Base-by-base conservation (phyloP, 2,888 invertebrate genomes). In the Aelia acuminata region DNA sequence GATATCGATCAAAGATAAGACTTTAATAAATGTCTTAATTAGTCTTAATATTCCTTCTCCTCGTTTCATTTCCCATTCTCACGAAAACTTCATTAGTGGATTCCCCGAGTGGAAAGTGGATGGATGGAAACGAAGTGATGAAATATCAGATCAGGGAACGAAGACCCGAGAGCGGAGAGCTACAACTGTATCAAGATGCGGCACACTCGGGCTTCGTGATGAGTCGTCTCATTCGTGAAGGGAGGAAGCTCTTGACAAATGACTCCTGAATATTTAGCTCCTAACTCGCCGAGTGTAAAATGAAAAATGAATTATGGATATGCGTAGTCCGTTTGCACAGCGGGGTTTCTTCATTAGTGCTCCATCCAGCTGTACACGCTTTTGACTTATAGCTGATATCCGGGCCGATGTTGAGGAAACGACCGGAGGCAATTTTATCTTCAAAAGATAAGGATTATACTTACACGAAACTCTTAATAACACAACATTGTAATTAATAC, bases 241-340 rank as follows among this genome's bases (percentile, higher is more conserved):
- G 35, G 39, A 50, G 85, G 50, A 85, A 50, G 53, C 22, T 13
- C 50, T 35, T 85, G 85, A 85, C 85, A 85, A 85, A 85, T 85
- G 85, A 85, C 39, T 1, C n/a, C 13, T 35, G 35, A 50, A 31
- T 85, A 47, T 87, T 63, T 49, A 31, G 53, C 43, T 70, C 47
- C n/a, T 26, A 10, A n/a, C 84, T 84, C n/a, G 31, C 47, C 48
- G 22, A 75, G 39, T 75, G 85, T 87, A n/a, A 22, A 48, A 47
- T 87, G 50, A 39, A 39, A 43, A 87, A 87, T 87, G 87, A 87
- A 49, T 87, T 87, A 87, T 87, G 75, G 75, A 87, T 87, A 87
- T 87, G 87, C n/a, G n/a, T 48, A 63, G 87, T 87, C 35, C 70
- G 80, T 87, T 87, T 87, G 87, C 80, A 80, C 75, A 50, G 80